Conservation (phyloP, 1,140 invertebrate species). For the Phenacoccus solenopsis region DNA sequence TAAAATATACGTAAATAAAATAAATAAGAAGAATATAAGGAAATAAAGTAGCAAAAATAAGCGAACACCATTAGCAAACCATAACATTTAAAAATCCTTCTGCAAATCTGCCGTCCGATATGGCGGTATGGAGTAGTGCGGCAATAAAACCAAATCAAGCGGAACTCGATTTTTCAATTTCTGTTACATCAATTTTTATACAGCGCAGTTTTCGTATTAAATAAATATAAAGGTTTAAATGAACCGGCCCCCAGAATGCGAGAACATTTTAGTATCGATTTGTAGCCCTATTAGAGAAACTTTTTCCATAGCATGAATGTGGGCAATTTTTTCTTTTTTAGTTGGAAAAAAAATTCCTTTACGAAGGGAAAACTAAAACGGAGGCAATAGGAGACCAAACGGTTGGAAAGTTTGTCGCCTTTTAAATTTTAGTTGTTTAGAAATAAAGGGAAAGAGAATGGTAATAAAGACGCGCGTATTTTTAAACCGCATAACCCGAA, state of each 20-base stretch:
- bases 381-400: background rate
- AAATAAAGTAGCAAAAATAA: background rate
- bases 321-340: background rate
- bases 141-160: background rate
- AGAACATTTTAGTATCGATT: background rate
- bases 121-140: too few species aligned
- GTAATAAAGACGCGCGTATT: background rate
- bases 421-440: background rate
- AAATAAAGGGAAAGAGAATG: too few species aligned
- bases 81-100: background rate
- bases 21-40: background rate
- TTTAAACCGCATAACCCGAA: too few species aligned
- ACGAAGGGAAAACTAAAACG: background rate
- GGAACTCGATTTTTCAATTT: background rate
- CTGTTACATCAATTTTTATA: background rate
- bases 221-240: background rate
- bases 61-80: background rate
- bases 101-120: background rate
- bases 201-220: background rate
- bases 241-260: background rate
- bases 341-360: background rate
- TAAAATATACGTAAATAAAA: too few species aligned
- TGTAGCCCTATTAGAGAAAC: background rate
- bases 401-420: background rate
- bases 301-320: background rate